Evolutionary conservation across 53 echinoderm and acorn worm species (phyloP), one percentile per base, ranked within the genome.

Genomic region (Glandiceps talaboti): DNA sequence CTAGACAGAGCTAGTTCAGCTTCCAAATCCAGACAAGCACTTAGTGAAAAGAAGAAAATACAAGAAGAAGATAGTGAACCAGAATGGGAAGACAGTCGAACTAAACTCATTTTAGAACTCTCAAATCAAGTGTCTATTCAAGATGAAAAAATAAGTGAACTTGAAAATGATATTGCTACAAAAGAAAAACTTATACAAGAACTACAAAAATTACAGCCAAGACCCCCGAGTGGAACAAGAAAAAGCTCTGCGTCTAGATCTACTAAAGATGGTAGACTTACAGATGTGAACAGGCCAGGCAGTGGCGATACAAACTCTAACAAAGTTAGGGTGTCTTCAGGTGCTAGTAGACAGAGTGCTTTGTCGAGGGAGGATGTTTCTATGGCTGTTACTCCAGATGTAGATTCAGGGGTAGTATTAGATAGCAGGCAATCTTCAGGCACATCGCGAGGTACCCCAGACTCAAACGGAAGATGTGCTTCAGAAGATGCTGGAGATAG

Each of bases 71-170:
- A 33, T 30, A 74, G 79, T 0, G 83, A 87, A 28, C 45, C 74
- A n/a, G 81, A 79, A 0, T 85, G 86, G 76, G 92, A 88, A 30
- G 92, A 92, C 75, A 82, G 92, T 28, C 82, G 92, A 73, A 95
- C 84, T 30, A 90, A 88, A 33, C 83, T 95, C 29, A 95, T 95
- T 32, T 76, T 95, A 14, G 92, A 92, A 81, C 83, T 95, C 14
- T 95, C 95, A 1, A 88, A 80, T 32, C 92, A 88, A 73, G 85
- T 95, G 32, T 88, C 83, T 73, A 33, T 78, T 26, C 95, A 95
- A 79, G 92, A 95, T 32, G 86, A 90, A 73, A 33, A 82, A 29
- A 88, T 92, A 29, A 29, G 33, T 20, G 87, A 92, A 74, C 86
- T 95, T 26, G 82, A 85, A 76, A 88, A 83, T 32, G 74, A 79